These are phyloP conservation scores for Triops longicaudatus DNA, from an alignment of 1,140 invertebrate species.

Conservation along the genomic window DNA sequence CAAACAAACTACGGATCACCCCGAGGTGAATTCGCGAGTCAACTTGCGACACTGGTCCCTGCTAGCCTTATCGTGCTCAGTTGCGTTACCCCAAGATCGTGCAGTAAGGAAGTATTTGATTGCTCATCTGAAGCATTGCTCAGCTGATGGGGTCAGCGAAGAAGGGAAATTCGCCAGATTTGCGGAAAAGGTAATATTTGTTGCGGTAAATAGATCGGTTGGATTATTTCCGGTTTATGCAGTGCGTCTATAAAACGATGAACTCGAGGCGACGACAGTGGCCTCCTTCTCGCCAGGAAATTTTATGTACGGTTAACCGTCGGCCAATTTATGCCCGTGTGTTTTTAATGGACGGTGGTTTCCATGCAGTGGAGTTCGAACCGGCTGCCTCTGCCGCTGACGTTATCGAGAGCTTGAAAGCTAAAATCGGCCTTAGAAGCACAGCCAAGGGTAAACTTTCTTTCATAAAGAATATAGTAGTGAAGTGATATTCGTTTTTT, in stretches of 20 bases:
- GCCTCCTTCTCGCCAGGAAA: conserved; percentile 87
- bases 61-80: conserved; percentile 75
- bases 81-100: conserved; percentile 74
- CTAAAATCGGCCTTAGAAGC: conserved; percentile 81
- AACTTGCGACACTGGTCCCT: conserved; percentile 87
- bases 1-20: conserved; percentile 79
- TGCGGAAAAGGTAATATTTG: conserved; percentile 65
- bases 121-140: conserved; percentile 77
- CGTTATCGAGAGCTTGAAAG: conserved; percentile 77
- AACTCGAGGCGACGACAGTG: conserved; percentile 77
- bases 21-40: conserved; percentile 78
- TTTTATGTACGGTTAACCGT: conserved; percentile 83
- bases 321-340: conserved; percentile 83
- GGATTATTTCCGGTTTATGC: conserved; percentile 33
- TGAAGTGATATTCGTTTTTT: too few species aligned
- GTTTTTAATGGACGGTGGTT: conserved; percentile 80
- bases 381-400: conserved; percentile 86
- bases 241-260: conserved; percentile 73
- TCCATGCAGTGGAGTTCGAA: conserved; percentile 89
- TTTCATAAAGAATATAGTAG: neutral
- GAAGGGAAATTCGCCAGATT: conserved; percentile 91
- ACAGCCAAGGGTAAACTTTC: conserved; percentile 54
- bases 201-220: too few species aligned
- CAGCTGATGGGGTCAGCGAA: conserved; percentile 79
- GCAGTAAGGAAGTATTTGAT: conserved; percentile 79